phyloP scores from a whole-genome alignment of 2,888 invertebrate species.

The Volucella inanis region DNA sequence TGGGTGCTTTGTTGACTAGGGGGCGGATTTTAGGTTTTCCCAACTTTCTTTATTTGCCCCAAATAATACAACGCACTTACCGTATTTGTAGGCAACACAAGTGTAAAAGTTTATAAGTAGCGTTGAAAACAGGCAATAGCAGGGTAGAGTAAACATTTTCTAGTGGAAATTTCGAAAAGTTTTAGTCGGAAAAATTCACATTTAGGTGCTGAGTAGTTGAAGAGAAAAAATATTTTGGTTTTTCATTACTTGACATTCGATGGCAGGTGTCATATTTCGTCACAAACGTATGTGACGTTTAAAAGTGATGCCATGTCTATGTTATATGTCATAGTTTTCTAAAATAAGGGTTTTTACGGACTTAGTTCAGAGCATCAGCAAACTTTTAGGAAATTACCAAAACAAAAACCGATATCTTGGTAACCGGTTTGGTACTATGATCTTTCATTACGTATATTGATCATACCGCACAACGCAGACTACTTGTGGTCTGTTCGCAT shows the following conservation, averaged over 20 bases:
- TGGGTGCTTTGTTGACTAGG: slow-evolving; percentile 6
- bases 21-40: neutral
- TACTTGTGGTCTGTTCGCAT: too few species aligned
- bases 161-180: slow-evolving; percentile 10
- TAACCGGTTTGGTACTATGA: too few species aligned
- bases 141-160: slow-evolving; percentile 47
- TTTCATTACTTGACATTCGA: slow-evolving; percentile 52
- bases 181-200: slow-evolving; percentile 34
- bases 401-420: too few species aligned
- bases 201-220: slow-evolving; percentile 32
- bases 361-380: too few species aligned
- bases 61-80: slow-evolving; percentile 71
- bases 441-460: too few species aligned
- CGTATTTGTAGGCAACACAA: slow-evolving; percentile 76
- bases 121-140: slow-evolving; percentile 49
- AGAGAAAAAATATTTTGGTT: slow-evolving; percentile 66
- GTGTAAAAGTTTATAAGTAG: slow-evolving; percentile 39
- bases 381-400: too few species aligned
- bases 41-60: neutral
- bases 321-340: neutral
- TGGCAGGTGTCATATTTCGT: slow-evolving; percentile 51
- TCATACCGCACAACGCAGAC: too few species aligned
- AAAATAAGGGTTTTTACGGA: too few species aligned
- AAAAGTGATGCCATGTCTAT: slow-evolving; percentile 45
- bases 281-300: neutral